A percentile compares a stretch with the other conserved stretches of the same genome.
These are phyloP conservation scores for Emys orbicularis DNA, from an alignment of 2,797 vertebrate species.

Conservation along the genomic window DNA sequence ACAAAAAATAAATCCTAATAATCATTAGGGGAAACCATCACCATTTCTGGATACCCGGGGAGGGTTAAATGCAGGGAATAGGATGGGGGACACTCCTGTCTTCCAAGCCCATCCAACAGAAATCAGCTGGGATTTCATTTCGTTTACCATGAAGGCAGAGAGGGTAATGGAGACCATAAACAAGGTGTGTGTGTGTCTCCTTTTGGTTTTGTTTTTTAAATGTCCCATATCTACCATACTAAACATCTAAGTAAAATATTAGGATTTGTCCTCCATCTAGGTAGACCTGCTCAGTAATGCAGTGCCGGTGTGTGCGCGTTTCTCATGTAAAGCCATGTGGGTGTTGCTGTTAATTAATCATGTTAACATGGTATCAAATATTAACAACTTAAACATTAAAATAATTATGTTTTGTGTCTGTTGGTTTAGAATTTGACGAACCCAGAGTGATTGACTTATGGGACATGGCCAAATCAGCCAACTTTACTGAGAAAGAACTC, in stretches of 20 bases:
- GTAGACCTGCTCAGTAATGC: not conserved
- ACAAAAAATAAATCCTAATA: not conserved
- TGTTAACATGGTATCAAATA: no score
- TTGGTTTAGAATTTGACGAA: conserved; percentile 91
- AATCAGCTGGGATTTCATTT: not conserved
- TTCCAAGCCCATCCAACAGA: not conserved
- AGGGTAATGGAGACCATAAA: not conserved
- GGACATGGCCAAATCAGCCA: conserved; percentile 93
- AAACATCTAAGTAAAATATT: not conserved
- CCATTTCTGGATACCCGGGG: not conserved
- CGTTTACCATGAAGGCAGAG: not conserved
- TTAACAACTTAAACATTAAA: no score
- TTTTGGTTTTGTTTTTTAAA: not conserved
- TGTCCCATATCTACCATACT: not conserved
- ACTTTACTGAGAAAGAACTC: conserved; percentile 92
- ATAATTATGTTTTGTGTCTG: not conserved
- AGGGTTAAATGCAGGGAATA: not conserved
- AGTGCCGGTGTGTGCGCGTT: not conserved
- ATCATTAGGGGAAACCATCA: not conserved
- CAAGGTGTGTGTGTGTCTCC: not conserved
- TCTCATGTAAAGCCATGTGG: not conserved
- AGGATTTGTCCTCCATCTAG: not conserved
- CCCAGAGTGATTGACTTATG: conserved; percentile 96
- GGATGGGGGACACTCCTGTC: not conserved
- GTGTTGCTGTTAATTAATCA: not conserved